These are phyloP conservation scores for Actinernus sp. DNA, from an alignment of 92 coral and sea anemone species.

Conservation along the genomic window DNA sequence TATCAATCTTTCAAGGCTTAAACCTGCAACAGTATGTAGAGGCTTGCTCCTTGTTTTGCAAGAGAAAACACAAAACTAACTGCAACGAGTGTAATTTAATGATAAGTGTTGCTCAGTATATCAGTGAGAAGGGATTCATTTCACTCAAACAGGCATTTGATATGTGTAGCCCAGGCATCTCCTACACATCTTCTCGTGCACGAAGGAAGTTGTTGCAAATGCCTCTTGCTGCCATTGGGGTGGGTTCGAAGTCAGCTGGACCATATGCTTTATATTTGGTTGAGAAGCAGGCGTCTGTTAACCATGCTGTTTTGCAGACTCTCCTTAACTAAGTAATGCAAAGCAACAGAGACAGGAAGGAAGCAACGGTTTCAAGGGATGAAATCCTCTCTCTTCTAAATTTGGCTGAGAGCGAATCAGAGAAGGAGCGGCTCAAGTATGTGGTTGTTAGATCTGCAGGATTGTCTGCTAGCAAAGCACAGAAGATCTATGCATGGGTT, in stretches of 20 bases:
- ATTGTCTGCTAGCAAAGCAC: constrained; percentile 31
- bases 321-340: too few species aligned
- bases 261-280: constrained; percentile 20
- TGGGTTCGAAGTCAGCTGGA: constrained; percentile 7
- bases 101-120: constrained; percentile 37
- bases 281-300: too few species aligned
- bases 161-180: constrained; percentile 40
- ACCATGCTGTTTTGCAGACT: too few species aligned
- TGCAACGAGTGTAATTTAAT: constrained; percentile 44
- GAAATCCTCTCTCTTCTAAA: too few species aligned
- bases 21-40: constrained; percentile 27
- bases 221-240: constrained; percentile 44
- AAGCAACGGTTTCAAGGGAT: too few species aligned
- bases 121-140: constrained; percentile 41
- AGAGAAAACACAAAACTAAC: constrained; percentile 8
- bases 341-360: too few species aligned
- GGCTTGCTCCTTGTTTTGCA: constrained; percentile 29
- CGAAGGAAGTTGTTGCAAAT: constrained; percentile 46
- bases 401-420: constrained; percentile 34
- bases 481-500: constrained; percentile 15
- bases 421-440: constrained; percentile 41
- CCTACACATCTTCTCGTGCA: constrained; percentile 41
- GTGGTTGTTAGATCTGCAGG: constrained; percentile 50
- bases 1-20: constrained; percentile 49
- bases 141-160: constrained; percentile 55